A percentile compares a stretch with the other conserved stretches of the same genome.
Evolutionary conservation across 2,888 invertebrate genomes (phyloP).

Genomic region (Scelioninae gen. 1): DNA sequence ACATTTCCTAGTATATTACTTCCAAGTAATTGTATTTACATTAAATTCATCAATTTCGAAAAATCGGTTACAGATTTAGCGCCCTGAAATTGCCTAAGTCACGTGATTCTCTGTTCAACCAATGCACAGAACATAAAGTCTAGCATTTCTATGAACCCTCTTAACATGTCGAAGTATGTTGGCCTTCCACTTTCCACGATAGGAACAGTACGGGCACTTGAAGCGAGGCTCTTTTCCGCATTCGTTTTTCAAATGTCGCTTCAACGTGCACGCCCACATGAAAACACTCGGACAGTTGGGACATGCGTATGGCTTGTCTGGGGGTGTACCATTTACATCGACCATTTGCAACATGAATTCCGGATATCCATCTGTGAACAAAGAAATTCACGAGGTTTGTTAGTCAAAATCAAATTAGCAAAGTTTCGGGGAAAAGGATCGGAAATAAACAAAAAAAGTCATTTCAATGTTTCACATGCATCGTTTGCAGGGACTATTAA

Average conservation of each 20-base stretch:
- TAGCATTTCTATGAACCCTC: conserved; percentile 70
- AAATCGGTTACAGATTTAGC: neutral
- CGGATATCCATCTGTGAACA: no score
- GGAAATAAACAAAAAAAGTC: no score
- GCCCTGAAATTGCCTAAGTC: neutral
- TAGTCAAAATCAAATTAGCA: no score
- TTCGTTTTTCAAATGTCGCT: conserved; percentile 77
- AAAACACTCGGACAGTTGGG: conserved; percentile 73
- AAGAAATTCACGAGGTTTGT: no score
- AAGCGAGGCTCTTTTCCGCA: conserved; percentile 78
- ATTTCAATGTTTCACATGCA: no score
- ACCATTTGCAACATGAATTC: conserved; percentile 17
- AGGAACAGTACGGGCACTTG: conserved; percentile 77
- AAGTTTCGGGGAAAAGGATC: no score
- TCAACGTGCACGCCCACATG: conserved; percentile 66
- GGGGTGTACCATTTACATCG: conserved; percentile 20
- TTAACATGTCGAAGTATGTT: conserved; percentile 74
- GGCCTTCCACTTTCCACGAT: conserved; percentile 76
- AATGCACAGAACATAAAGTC: conserved; percentile 65
- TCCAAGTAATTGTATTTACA: neutral
- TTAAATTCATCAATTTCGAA: neutral
- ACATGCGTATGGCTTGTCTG: conserved; percentile 67
- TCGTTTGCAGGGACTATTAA: no score
- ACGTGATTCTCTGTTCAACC: neutral
- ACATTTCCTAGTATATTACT: no score